A percentile compares a stretch with the other conserved stretches of the same genome.
These are phyloP conservation scores for Pantherophis vulpinus DNA, from an alignment of 2,797 vertebrate species.

Conservation along the genomic window DNA sequence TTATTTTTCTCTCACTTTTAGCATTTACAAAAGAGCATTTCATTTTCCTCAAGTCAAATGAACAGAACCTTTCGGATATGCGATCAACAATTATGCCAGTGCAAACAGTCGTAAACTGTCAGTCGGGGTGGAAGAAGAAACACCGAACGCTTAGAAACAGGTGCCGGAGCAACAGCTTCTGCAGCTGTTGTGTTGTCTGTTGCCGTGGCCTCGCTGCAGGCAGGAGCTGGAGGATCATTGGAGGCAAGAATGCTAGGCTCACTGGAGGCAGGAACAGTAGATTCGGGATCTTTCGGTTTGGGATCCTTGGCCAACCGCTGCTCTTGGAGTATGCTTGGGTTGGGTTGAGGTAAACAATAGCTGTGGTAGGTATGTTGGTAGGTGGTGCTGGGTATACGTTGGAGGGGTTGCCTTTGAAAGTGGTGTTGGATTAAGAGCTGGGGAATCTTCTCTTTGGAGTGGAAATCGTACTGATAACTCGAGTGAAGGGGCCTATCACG, in stretches of 20 bases:
- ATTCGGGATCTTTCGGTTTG: background rate
- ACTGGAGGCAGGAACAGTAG: background rate
- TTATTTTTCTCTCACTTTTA: background rate
- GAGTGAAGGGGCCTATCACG: constrained; percentile 56
- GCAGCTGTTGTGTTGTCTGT: background rate
- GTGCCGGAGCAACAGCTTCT: background rate
- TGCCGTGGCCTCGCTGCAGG: background rate
- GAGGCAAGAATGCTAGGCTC: background rate
- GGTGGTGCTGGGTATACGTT: constrained; percentile 47
- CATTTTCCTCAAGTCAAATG: background rate
- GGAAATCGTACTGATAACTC: constrained; percentile 65
- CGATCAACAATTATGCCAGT: constrained; percentile 46
- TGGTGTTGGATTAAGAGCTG: constrained; percentile 56
- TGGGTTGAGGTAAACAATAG: constrained; percentile 32
- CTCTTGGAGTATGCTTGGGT: background rate
- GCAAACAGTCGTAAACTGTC: constrained; percentile 66
- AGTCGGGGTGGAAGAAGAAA: constrained; percentile 22
- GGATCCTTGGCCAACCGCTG: background rate
- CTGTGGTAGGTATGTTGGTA: constrained; percentile 56
- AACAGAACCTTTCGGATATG: background rate
- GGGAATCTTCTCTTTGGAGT: constrained; percentile 27
- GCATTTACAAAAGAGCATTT: background rate
- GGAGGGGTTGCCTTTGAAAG: background rate
- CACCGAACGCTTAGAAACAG: background rate
- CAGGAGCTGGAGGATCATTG: background rate